Evolutionary conservation across 2,888 invertebrate species (phyloP).

Genomic region (Timema cristinae): DNA sequence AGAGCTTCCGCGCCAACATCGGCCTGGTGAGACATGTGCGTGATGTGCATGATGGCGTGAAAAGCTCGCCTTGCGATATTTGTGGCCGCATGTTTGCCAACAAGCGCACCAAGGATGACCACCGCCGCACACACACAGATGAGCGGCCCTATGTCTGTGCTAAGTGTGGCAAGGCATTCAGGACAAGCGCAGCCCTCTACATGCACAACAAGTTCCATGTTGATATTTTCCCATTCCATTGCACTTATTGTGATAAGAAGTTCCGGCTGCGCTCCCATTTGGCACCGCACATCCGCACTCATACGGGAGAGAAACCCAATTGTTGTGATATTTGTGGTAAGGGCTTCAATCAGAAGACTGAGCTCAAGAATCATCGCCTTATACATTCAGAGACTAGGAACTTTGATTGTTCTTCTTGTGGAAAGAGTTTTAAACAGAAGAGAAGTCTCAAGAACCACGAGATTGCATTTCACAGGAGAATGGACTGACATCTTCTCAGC

Average conservation of each 20-base stretch:
- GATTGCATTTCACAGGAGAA: conserved; percentile 1
- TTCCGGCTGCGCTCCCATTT: conserved; percentile 54
- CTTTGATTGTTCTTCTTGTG: conserved; percentile 14
- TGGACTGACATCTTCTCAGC: too few relatives aligned
- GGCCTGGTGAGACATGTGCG: conserved; percentile 5
- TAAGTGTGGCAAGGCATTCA: conserved; percentile 52
- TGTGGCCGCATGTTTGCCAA: conserved; percentile 43
- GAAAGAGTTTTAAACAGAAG: conserved; percentile 1
- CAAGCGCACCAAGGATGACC: conserved; percentile 46
- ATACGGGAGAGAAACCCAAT: conserved; percentile 54
- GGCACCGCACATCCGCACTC: conserved; percentile 52
- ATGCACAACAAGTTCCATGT: conserved; percentile 58
- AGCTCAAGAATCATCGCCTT: neutral
- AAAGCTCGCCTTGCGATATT: conserved; percentile 9
- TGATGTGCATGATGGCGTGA: conserved; percentile 8
- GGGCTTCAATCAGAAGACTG: neutral
- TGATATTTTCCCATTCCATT: conserved; percentile 41
- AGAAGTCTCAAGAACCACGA: conserved; percentile 8
- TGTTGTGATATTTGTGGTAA: conserved; percentile 49
- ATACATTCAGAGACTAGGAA: conserved; percentile 13
- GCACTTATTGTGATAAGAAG: conserved; percentile 53
- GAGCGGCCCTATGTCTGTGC: conserved; percentile 45
- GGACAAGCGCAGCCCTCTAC: conserved; percentile 61
- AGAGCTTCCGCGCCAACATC: neutral
- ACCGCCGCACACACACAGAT: conserved; percentile 43